phyloP scores from a whole-genome alignment of 1,140 invertebrate species.

The Hypsibius dujardini region DNA sequence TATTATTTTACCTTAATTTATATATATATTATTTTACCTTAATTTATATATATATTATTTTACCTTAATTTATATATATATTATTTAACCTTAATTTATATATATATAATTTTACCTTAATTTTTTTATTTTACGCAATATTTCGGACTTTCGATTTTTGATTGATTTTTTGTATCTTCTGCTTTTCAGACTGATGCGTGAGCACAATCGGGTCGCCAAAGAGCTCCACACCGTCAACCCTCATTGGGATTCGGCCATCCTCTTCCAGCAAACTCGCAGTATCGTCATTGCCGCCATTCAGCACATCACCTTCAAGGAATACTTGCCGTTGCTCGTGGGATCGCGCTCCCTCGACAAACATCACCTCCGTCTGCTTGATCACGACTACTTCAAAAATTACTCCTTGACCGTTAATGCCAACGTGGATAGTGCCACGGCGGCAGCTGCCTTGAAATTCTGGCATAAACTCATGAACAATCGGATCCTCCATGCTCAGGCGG shows the following conservation, averaged over 20 bases:
- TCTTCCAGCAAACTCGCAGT: conserved; percentile 67
- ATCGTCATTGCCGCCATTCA: conserved; percentile 77
- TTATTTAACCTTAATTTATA: too few species aligned
- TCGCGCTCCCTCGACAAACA: not conserved
- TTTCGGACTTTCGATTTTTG: not conserved
- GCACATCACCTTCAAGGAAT: conserved; percentile 84
- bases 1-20: too few species aligned
- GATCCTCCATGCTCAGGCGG: not conserved
- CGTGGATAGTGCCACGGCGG: not conserved
- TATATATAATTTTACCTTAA: too few species aligned
- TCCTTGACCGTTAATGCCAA: not conserved
- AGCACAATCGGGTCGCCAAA: conserved; percentile 63
- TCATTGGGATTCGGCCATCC: conserved; percentile 81
- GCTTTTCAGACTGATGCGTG: conserved; percentile 27
- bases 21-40: too few species aligned
- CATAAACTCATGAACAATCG: not conserved
- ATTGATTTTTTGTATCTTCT: not conserved
- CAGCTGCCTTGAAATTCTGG: not conserved
- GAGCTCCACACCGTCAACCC: conserved; percentile 60
- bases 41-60: too few species aligned
- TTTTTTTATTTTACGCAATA: not conserved
- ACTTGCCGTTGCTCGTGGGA: conserved; percentile 46
- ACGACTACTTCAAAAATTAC: conserved; percentile 1
- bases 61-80: too few species aligned
- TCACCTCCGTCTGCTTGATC: not conserved